A percentile compares a stretch with the other conserved stretches of the same genome.
phyloP scores from a whole-genome alignment of 2,113 vertebrate genomes.

The Microtus pennsylvanicus region DNA sequence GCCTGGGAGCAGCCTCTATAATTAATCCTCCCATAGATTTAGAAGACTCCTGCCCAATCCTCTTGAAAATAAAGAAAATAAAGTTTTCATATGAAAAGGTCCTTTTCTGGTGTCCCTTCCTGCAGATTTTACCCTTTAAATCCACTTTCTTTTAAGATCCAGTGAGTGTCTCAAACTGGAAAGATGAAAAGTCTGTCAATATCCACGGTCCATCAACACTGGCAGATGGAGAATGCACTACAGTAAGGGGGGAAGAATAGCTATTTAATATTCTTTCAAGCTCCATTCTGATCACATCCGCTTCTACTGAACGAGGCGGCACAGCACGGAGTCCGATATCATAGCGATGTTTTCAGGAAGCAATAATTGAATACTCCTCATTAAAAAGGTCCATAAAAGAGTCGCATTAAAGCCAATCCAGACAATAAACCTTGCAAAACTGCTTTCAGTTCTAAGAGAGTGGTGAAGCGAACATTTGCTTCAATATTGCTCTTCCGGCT shows the following conservation, averaged over 20 bases:
- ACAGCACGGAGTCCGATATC: slow-evolving; percentile 65
- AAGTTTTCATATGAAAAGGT: slow-evolving; percentile 30
- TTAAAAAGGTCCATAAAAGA: slow-evolving; percentile 80
- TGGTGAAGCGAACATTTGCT: slow-evolving; percentile 34
- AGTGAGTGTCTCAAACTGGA: slow-evolving; percentile 24
- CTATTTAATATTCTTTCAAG: slow-evolving; percentile 69
- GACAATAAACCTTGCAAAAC: slow-evolving; percentile 76
- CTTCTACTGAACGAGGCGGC: slow-evolving; percentile 57
- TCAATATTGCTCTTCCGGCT: slow-evolving; percentile 37
- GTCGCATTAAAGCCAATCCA: slow-evolving; percentile 77
- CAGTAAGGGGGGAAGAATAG: slow-evolving; percentile 36
- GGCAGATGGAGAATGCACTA: neutral
- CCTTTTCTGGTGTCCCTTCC: neutral
- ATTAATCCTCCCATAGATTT: slow-evolving; percentile 54
- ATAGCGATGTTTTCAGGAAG: slow-evolving; percentile 74
- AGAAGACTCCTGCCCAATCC: slow-evolving; percentile 41
- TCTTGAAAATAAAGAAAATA: slow-evolving; percentile 55
- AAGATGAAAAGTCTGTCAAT: slow-evolving; percentile 18
- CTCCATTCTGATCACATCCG: slow-evolving; percentile 72
- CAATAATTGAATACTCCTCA: slow-evolving; percentile 78
- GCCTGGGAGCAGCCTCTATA: slow-evolving; percentile 17
- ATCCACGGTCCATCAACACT: neutral
- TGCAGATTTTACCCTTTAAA: slow-evolving; percentile 57
- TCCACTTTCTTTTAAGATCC: slow-evolving; percentile 49
- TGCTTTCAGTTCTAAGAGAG: slow-evolving; percentile 65